phyloP scores from a whole-genome alignment of 2,797 vertebrate species.

The Gobio occitaniae region DNA sequence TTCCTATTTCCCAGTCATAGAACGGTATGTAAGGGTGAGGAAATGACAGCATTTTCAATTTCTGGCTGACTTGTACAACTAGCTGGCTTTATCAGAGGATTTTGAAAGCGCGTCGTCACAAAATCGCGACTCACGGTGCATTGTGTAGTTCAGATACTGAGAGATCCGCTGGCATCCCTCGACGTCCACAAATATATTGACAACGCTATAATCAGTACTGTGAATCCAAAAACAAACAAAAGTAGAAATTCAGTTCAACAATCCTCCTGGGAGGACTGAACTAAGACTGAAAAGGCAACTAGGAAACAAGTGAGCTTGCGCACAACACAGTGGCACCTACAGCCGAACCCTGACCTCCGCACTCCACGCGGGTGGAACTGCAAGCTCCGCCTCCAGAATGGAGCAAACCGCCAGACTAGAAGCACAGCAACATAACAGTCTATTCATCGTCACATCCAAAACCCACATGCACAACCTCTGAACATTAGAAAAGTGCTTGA shows the following conservation, averaged over 20 bases:
- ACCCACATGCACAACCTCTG: slow-evolving; percentile 52
- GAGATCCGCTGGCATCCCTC: slow-evolving; percentile 10
- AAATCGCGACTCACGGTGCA: slow-evolving; percentile 2
- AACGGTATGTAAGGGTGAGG: not conserved
- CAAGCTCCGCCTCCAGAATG: slow-evolving; percentile 42
- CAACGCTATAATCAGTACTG: slow-evolving; percentile 29
- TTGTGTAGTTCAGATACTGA: not conserved
- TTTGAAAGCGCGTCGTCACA: not conserved
- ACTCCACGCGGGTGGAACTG: slow-evolving; percentile 26
- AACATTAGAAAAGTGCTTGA: slow-evolving; percentile 79
- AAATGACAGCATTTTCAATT: slow-evolving; percentile 32
- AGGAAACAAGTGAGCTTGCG: slow-evolving; percentile 67
- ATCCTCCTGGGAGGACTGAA: slow-evolving; percentile 52
- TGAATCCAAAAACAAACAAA: slow-evolving; percentile 51
- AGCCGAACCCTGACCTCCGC: slow-evolving; percentile 55
- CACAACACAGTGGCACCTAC: slow-evolving; percentile 63
- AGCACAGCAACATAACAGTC: slow-evolving; percentile 65
- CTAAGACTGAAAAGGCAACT: slow-evolving; percentile 74
- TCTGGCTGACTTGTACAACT: not conserved
- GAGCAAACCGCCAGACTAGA: slow-evolving; percentile 53
- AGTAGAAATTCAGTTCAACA: slow-evolving; percentile 57
- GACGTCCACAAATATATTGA: slow-evolving; percentile 1
- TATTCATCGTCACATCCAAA: slow-evolving; percentile 57
- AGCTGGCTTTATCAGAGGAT: slow-evolving; percentile 17
- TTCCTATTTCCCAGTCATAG: not conserved